phyloP scores from a whole-genome alignment of 2,888 invertebrate species.

The Harpalus rufipes region DNA sequence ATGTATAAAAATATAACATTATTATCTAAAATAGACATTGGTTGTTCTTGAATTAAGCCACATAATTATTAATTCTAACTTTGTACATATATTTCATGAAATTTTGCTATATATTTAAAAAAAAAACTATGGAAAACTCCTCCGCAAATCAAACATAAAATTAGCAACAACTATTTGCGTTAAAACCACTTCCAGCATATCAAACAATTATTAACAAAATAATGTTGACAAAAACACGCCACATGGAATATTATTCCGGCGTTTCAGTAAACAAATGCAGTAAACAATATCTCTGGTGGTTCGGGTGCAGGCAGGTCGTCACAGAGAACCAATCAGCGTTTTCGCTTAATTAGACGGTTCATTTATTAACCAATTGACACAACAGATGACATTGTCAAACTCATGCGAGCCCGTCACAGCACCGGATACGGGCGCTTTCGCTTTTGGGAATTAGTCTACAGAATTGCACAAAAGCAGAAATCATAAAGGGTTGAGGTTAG shows the following conservation, averaged over 20 bases:
- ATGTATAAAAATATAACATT: too few relatives aligned
- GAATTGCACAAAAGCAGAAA: neutral
- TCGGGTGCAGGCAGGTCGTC: slow-evolving; percentile 37
- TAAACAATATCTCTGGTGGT: slow-evolving; percentile 49
- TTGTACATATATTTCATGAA: too few relatives aligned
- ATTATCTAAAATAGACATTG: too few relatives aligned
- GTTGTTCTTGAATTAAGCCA: too few relatives aligned
- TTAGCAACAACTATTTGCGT: slow-evolving; percentile 33
- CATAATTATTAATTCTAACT: too few relatives aligned
- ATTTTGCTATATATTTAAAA: neutral
- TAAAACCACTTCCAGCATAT: slow-evolving; percentile 22
- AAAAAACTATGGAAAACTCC: neutral
- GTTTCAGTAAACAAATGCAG: slow-evolving; percentile 54
- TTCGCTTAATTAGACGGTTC: slow-evolving; percentile 64
- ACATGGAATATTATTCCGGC: neutral
- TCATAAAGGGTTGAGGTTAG: neutral
- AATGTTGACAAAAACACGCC: slow-evolving; percentile 36
- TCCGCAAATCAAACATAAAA: slow-evolving; percentile 1
- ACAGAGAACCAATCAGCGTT: slow-evolving; percentile 55
- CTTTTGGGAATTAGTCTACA: neutral
- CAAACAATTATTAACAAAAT: slow-evolving; percentile 34
- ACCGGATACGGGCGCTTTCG: slow-evolving; percentile 31
- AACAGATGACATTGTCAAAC: slow-evolving; percentile 63
- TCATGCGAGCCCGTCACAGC: slow-evolving; percentile 31
- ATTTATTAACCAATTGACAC: slow-evolving; percentile 66